Percentiles rank a stretch among this genome's conserved stretches.
phyloP scores from a whole-genome alignment of 2,888 invertebrate species.

The Hyposoter dolosus region DNA sequence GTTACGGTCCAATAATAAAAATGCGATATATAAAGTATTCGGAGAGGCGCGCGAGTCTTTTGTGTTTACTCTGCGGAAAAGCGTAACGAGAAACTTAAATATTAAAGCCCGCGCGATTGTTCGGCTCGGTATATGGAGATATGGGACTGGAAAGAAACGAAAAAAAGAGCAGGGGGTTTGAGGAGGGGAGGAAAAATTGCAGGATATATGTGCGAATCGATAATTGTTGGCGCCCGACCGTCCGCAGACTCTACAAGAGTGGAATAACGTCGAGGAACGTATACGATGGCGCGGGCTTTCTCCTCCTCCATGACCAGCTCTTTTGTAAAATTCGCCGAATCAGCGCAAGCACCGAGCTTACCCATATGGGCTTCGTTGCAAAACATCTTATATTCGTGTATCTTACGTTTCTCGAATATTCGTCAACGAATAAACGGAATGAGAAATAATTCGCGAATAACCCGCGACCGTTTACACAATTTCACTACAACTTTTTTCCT shows the following conservation, averaged over 20 bases:
- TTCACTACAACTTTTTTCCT: too few relatives aligned
- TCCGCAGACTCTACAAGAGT: slow-evolving; percentile 61
- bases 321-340: slow-evolving; percentile 61
- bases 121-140: not conserved
- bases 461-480: too few relatives aligned
- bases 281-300: not conserved
- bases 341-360: slow-evolving; percentile 53
- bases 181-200: not conserved
- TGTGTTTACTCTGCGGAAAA: not conserved
- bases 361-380: too few relatives aligned
- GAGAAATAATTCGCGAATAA: too few relatives aligned
- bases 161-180: slow-evolving; percentile 2
- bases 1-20: too few relatives aligned
- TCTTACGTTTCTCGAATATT: too few relatives aligned
- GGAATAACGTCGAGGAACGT: slow-evolving; percentile 54
- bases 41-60: not conserved
- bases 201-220: slow-evolving; percentile 63
- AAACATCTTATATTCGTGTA: too few relatives aligned
- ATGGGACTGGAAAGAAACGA: slow-evolving; percentile 1
- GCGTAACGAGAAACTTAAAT: not conserved
- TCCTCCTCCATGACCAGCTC: slow-evolving; percentile 38
- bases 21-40: too few relatives aligned
- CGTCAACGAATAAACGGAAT: too few relatives aligned
- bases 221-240: slow-evolving; percentile 65
- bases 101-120: not conserved